Conservation (phyloP, 2,797 vertebrate species). For the Poeciliopsis paucimaculata region DNA sequence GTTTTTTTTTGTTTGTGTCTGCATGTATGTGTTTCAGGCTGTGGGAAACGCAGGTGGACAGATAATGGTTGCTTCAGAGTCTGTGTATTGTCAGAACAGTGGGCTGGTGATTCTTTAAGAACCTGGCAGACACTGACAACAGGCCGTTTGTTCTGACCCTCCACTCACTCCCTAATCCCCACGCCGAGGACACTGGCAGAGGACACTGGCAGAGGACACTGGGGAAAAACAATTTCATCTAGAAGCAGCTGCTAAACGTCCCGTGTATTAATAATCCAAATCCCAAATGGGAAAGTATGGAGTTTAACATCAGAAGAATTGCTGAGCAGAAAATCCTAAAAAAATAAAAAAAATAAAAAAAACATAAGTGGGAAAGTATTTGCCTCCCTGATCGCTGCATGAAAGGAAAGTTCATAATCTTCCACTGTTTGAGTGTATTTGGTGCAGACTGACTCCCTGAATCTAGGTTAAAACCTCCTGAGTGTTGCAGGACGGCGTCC, state of each 20-base stretch:
- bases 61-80: slow-evolving; percentile 26
- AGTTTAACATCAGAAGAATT: neutral
- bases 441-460: slow-evolving; percentile 19
- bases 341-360: neutral
- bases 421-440: slow-evolving; percentile 10
- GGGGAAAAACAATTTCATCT: neutral
- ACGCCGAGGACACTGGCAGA: neutral
- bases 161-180: slow-evolving; percentile 10
- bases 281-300: neutral
- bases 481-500: slow-evolving; percentile 2
- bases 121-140: slow-evolving; percentile 17
- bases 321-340: neutral
- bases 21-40: neutral
- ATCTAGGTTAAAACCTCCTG: slow-evolving; percentile 32
- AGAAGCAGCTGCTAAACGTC: slow-evolving; percentile 9
- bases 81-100: slow-evolving; percentile 28
- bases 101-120: slow-evolving; percentile 50
- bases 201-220: neutral
- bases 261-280: neutral
- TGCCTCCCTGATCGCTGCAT: slow-evolving; percentile 1
- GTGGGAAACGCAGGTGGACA: slow-evolving; percentile 7
- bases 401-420: slow-evolving; percentile 8
- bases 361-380: slow-evolving; percentile 6
- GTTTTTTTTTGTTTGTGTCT: slow-evolving; percentile 9
- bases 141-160: slow-evolving; percentile 42